Evolutionary conservation across 2,888 invertebrate species (phyloP).

Genomic region (Sphaerophoria rueppellii): DNA sequence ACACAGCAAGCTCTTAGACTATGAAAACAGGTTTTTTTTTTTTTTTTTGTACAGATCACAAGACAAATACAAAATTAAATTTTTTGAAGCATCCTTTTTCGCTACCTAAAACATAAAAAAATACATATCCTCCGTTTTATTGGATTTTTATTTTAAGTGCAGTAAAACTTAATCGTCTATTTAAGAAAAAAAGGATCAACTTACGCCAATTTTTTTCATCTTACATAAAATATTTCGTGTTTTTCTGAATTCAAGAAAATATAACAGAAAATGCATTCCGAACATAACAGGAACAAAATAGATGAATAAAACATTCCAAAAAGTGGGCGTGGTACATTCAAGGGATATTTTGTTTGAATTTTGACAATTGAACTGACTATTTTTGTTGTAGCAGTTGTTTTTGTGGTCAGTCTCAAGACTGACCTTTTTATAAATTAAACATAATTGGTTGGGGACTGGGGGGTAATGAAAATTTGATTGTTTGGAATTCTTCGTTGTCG

Average conservation of each 20-base stretch:
- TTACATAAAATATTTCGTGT: conserved; percentile 34
- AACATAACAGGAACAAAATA: conserved; percentile 50
- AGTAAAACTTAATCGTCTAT: not conserved
- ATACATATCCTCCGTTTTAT: conserved; percentile 50
- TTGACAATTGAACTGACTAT: conserved; percentile 41
- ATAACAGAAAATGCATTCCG: conserved; percentile 56
- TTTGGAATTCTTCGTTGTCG: conserved; percentile 46
- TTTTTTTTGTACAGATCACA: conserved; percentile 36
- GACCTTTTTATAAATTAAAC: not conserved
- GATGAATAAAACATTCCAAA: conserved; percentile 21
- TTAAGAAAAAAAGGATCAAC: conserved; percentile 43
- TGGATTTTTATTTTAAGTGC: conserved; percentile 55
- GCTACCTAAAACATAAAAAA: conserved; percentile 2
- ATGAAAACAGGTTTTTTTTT: conserved; percentile 2
- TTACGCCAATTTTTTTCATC: conserved; percentile 45
- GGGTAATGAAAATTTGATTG: conserved; percentile 13
- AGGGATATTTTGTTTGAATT: conserved; percentile 11
- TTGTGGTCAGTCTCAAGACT: conserved; percentile 4
- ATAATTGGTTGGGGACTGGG: conserved; percentile 3
- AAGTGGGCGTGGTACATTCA: conserved; percentile 25
- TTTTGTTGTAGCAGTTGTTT: conserved; percentile 62
- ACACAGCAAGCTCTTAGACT: conserved; percentile 39
- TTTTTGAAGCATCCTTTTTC: conserved; percentile 8
- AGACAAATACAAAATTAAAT: not conserved
- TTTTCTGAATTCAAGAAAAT: conserved; percentile 68